Base-by-base conservation (phyloP, 2,888 invertebrate genomes). In the Thumatha senex region DNA sequence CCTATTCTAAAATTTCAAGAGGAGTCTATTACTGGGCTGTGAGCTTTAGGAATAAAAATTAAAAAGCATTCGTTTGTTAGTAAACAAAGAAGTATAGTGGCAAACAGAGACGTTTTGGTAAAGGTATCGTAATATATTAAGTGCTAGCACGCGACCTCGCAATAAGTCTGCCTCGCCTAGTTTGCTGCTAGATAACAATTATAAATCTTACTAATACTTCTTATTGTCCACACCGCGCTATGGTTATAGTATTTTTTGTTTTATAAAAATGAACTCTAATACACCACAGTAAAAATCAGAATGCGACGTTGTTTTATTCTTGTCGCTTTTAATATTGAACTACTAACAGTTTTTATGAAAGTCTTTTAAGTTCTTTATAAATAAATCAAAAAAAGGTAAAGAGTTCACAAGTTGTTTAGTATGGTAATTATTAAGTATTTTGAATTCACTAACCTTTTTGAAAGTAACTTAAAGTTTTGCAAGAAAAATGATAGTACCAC, bases 141-240 rank as follows among this genome's bases (percentile, higher is more conserved):
- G 82, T 80, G 84, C 74, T 57, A 80, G 79, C 89, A 89, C 89
- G 89, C 89, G 74, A 89, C 74, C 60, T 56, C 68, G 86, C 86
- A 79, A 88, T 88, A 85, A 85, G 76, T 86, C 72, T 77, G 81
- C 86, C 86, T 78, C 84, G 84, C 86, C 86, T 81, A 78, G 75
- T 80, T 75, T 69, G 69, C 70, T 70, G 74, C 73, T 81, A 83
- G 84, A 86, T 86, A 87, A 86, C 86, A 85, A 87, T 87, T 88
- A 87, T 87, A 87, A 86, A 87, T 86, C 84, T 84, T 72, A 67
- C 80, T 83, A 86, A 85, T 84, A 84, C 82, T 83, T 85, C 84
- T 84, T 80, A 82, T 85, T 85, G 84, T 84, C 82, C 83, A 76
- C 85, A 77, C 84, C 63, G 67, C 56, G 56, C 73, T 68, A 65